These are phyloP conservation scores for Opisthocomus hoazin DNA, from an alignment of 2,113 vertebrate genomes.

Conservation along the genomic window DNA sequence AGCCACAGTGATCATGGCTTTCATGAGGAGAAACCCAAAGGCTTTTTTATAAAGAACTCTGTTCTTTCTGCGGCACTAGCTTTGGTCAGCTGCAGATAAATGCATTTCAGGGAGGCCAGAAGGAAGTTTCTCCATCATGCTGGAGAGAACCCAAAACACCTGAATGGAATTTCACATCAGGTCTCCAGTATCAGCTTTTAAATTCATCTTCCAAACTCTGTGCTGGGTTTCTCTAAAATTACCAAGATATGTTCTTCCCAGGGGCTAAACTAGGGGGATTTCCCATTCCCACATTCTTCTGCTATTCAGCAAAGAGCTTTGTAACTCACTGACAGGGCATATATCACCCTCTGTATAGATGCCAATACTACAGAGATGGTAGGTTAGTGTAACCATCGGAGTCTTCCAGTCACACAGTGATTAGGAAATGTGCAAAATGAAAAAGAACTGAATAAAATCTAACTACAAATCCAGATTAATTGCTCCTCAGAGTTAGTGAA, in stretches of 20 bases:
- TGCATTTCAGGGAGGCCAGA: background rate
- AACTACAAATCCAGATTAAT: background rate
- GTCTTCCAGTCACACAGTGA: background rate
- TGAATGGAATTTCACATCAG: background rate
- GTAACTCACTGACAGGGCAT: background rate
- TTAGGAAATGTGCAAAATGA: background rate
- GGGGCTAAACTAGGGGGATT: constrained; percentile 3
- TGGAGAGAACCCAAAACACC: background rate
- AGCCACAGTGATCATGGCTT: background rate
- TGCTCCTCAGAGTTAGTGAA: background rate
- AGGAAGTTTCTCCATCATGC: background rate
- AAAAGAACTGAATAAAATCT: background rate
- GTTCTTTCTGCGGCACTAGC: background rate
- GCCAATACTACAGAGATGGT: background rate
- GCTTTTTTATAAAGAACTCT: background rate
- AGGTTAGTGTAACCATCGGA: background rate
- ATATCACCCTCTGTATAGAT: background rate
- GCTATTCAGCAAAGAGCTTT: background rate
- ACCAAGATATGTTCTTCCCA: background rate
- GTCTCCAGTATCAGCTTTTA: background rate
- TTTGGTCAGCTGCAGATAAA: background rate
- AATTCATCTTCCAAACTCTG: background rate
- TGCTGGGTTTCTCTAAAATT: background rate
- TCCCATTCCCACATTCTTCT: constrained; percentile 13
- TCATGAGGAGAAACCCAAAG: background rate